Base-by-base conservation (phyloP, 2,888 invertebrate genomes). In the Megalurothrips usitatus region DNA sequence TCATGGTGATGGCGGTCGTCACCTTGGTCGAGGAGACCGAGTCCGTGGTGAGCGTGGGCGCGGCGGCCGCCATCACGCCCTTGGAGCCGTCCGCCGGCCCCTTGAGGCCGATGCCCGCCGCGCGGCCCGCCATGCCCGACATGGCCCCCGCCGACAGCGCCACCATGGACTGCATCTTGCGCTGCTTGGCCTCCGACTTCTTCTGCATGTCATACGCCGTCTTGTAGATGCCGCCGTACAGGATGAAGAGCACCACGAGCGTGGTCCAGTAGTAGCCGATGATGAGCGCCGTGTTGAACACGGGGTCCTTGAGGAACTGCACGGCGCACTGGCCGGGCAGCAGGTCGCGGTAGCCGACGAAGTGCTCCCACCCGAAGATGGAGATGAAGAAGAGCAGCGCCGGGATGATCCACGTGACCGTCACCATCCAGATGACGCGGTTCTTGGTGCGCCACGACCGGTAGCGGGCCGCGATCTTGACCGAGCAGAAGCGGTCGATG, bases 291-390 rank as follows among this genome's bases (percentile, higher is more conserved):
- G 98, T 98, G 87, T 99, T 99, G 87, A 99, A 98, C 81, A 98
- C 92, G 0, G 98, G 97, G 87, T 99, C 97, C 87, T 97, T 97
- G 82, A 99, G 91, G 88, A 99, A 99, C 88, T 99, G 98, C 23
- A 99, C 98, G 81, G 96, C 94, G 86, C 98, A 99, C 87, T 96
- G 94, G 1, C 95, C 95, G 19, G 95, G 94, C 84, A 92, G 89
- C 81, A 98, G 90, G 85, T 97, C 96, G 82, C 98, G 90, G 86
- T 93, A 94, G 28, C 98, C 98, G 79, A 97, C 94, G 86, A 99
- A 99, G 87, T 97, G 97, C 86, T 98, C 98, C 98, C 99, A 99
- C 78, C 99, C 99, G 86, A 99, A 98, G 84, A 99, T 99, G 83
- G 97, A 97, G 84, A 97, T 96, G 88, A 99, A 99, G 88, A 99